Evolutionary conservation across 2,888 invertebrate genomes (phyloP).

Genomic region (Lordiphosa andalusiaca): DNA sequence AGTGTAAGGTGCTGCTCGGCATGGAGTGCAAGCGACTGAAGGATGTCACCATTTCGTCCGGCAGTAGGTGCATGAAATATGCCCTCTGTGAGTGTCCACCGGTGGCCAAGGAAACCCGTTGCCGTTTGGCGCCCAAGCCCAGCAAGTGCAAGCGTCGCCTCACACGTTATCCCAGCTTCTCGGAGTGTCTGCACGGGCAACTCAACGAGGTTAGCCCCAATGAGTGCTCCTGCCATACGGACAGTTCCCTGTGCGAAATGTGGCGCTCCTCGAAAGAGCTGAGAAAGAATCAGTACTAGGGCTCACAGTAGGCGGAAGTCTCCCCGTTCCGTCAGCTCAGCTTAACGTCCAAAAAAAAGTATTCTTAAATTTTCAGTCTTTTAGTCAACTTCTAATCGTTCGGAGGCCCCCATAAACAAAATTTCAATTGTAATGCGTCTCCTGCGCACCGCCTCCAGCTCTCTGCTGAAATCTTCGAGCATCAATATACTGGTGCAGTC

Average conservation of each 20-base stretch:
- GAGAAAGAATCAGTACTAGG: not conserved
- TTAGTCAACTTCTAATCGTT: not conserved
- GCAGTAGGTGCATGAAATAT: conserved; percentile 2
- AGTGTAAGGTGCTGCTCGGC: conserved; percentile 1
- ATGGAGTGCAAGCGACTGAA: conserved; percentile 2
- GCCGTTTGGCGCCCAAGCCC: conserved; percentile 1
- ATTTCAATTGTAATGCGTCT: too few relatives aligned
- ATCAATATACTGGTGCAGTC: not conserved
- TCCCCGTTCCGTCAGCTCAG: not conserved
- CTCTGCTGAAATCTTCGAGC: not conserved
- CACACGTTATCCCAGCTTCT: conserved; percentile 44
- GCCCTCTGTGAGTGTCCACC: conserved; percentile 1
- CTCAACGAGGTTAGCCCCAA: not conserved
- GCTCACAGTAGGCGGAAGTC: not conserved
- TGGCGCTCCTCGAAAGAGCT: conserved; percentile 3
- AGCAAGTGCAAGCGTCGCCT: conserved; percentile 12
- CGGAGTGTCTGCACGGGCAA: conserved; percentile 27
- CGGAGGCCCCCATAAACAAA: too few relatives aligned
- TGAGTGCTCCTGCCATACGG: conserved; percentile 15
- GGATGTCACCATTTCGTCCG: not conserved
- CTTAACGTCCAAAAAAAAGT: not conserved
- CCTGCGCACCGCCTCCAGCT: not conserved
- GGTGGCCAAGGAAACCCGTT: not conserved
- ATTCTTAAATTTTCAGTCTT: not conserved
- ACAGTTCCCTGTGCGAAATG: conserved; percentile 10